Percentiles rank a stretch among this genome's conserved stretches.
These are phyloP conservation scores for Nematostella vectensis DNA, from an alignment of 92 coral and sea anemone genomes.

Conservation along the genomic window DNA sequence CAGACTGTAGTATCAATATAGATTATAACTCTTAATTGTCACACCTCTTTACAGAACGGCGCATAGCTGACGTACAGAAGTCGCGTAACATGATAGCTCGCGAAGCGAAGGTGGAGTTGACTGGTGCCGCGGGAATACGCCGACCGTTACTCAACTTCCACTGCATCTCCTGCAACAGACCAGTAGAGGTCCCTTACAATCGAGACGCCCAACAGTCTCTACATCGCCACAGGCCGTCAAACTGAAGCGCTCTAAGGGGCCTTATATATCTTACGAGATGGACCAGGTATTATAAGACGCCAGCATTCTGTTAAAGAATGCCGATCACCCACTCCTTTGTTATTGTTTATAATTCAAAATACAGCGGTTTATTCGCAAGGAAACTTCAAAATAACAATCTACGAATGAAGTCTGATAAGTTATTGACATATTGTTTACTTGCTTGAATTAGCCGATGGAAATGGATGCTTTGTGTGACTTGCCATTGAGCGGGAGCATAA, in stretches of 20 bases:
- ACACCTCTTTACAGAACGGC: slow-evolving; percentile 60
- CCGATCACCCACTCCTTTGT: no score
- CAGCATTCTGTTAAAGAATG: no score
- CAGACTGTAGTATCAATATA: no score
- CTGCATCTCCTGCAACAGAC: slow-evolving; percentile 92
- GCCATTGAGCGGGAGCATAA: no score
- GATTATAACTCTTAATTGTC: no score
- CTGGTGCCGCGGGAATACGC: slow-evolving; percentile 93
- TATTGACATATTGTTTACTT: not conserved
- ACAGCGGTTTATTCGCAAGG: no score
- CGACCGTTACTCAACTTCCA: slow-evolving; percentile 66
- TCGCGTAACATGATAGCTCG: slow-evolving; percentile 82
- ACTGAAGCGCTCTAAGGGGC: slow-evolving; percentile 70
- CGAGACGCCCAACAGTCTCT: slow-evolving; percentile 46
- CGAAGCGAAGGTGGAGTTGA: slow-evolving; percentile 82
- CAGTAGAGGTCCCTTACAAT: slow-evolving; percentile 64
- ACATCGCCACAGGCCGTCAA: slow-evolving; percentile 58
- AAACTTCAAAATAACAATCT: no score
- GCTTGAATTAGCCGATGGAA: no score
- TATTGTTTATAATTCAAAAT: no score
- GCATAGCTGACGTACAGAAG: slow-evolving; percentile 89
- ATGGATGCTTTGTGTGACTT: no score
- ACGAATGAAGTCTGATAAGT: no score
- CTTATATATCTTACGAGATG: slow-evolving; percentile 75
- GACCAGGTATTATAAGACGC: no score